Conservation (phyloP, 1,140 invertebrate species). For the Pollicipes pollicipes region DNA sequence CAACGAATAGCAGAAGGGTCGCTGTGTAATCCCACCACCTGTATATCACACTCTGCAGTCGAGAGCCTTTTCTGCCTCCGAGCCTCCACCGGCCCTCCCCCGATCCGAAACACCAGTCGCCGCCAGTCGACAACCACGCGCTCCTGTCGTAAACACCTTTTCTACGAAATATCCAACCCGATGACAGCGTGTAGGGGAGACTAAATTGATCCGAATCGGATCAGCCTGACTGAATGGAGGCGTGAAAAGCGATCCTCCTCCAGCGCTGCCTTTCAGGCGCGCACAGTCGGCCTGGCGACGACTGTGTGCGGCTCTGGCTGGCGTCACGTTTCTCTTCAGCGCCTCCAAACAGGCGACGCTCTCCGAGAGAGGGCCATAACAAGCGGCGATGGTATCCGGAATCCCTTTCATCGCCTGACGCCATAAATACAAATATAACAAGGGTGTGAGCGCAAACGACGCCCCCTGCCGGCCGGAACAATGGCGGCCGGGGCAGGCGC, state of each 20-base stretch:
- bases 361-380: background rate
- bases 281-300: too few relatives aligned
- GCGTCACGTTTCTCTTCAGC: background rate
- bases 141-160: background rate
- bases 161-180: background rate
- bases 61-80: too few relatives aligned
- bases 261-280: background rate
- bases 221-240: background rate
- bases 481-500: background rate
- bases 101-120: too few relatives aligned
- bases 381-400: background rate
- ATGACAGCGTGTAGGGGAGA: background rate
- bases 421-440: slow-evolving; percentile 1
- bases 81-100: too few relatives aligned
- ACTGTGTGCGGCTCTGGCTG: background rate
- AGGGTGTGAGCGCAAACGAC: background rate
- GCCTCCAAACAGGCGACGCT: too few relatives aligned
- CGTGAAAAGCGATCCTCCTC: background rate
- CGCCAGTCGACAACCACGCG: too few relatives aligned
- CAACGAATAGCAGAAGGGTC: too few relatives aligned
- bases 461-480: background rate
- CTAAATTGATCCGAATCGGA: background rate
- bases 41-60: too few relatives aligned
- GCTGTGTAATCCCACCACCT: too few relatives aligned
- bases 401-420: too few relatives aligned